phyloP scores from a whole-genome alignment of 2,888 invertebrate genomes.

The Crossocerus cetratus region DNA sequence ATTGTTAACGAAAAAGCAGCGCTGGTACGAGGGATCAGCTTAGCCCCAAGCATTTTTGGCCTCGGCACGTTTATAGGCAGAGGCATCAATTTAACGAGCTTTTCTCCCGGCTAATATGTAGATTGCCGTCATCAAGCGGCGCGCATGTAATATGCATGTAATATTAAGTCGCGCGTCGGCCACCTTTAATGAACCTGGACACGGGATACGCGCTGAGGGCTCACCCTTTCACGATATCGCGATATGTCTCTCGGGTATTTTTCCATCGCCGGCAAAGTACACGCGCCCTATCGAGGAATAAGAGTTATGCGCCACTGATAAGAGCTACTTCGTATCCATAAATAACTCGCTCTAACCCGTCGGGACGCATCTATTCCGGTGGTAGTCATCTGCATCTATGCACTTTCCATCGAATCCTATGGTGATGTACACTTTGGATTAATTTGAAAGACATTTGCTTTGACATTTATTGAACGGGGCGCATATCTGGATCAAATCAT shows the following conservation, averaged over 20 bases:
- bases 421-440: too few relatives aligned
- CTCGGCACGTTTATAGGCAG: too few relatives aligned
- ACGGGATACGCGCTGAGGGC: not conserved
- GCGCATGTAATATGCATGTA: conserved; percentile 4
- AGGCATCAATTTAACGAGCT: conserved; percentile 14
- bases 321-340: not conserved
- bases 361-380: too few relatives aligned
- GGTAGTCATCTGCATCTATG: too few relatives aligned
- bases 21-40: too few relatives aligned
- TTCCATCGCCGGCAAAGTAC: not conserved
- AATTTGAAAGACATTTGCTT: too few relatives aligned
- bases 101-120: conserved; percentile 5
- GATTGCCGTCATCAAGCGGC: not conserved
- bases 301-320: conserved; percentile 2
- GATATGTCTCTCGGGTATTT: not conserved
- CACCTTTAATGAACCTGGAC: conserved; percentile 6
- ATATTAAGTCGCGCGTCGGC: conserved; percentile 3
- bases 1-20: too few relatives aligned
- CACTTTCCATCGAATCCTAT: too few relatives aligned
- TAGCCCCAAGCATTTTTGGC: too few relatives aligned
- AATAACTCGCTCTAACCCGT: not conserved
- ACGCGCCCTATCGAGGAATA: not conserved
- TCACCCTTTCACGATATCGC: conserved; percentile 3
- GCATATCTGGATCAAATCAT: too few relatives aligned
- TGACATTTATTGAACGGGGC: too few relatives aligned